Base-by-base conservation (phyloP, 92 coral and sea anemone genomes). In the Pocillopora grandis region DNA sequence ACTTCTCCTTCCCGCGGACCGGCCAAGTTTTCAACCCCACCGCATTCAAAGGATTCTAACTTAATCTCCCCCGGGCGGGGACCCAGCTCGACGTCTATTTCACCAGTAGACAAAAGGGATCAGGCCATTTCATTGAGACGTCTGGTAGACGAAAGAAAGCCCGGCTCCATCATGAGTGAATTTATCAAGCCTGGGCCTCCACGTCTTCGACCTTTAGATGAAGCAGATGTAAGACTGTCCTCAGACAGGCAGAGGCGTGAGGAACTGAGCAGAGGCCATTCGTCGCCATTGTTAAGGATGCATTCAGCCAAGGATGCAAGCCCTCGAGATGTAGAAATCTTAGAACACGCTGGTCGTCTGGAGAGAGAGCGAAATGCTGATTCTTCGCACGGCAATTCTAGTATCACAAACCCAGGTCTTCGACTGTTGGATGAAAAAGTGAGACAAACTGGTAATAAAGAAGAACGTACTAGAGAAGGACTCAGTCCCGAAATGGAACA, bases 101-200 rank as follows among this genome's bases (percentile, higher is more conserved):
- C 94, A 3, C 94, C 90, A 37, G 87, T 88, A 23, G 94, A 91
- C 27, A 88, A 88, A 71, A 88, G 92, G 31, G 94, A 91, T 3
- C 81, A 52, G 56, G 23, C 67, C 1, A 33, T 74, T 62, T 79
- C 89, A 68, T 37, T 91, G 52, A 79, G 86, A 14, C 90, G 94
- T 21, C 66, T 58, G 19, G 86, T 80, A 27, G 94, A 89, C 57
- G 88, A 84, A 27, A 87, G 93, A 70, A 93, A 92, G 21, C 92
- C 86, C 62, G 86, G 79, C 17, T 27, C 90, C 27, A 76, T 77
- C 35, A 79, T 89, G 69, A 77, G 76, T n/a, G 94, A 94, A 27
- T 85, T 88, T 57, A 85, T 94, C 35, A 94, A 94, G 76, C 88
- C 93, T 11, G 95, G 93, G n/a, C 98, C 95, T 10, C 98, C 98